Evolutionary conservation across 2,888 invertebrate species (phyloP).

Genomic region (Spisula solida): DNA sequence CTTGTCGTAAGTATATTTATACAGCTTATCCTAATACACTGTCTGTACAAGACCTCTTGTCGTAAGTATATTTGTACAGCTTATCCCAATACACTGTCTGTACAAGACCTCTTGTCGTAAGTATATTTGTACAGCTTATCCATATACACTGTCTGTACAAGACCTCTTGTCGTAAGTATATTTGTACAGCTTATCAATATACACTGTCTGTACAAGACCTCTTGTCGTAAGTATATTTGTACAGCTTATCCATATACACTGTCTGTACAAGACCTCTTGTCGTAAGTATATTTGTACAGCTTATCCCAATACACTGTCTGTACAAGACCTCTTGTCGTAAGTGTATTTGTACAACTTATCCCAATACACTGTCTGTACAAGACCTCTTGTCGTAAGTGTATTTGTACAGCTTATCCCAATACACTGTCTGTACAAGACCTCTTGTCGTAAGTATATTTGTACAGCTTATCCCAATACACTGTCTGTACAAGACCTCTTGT

Average conservation of each 20-base stretch:
- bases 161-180: constrained; percentile 83
- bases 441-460: constrained; percentile 83
- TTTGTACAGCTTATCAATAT: constrained; percentile 85
- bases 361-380: constrained; percentile 79
- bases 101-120: constrained; percentile 81
- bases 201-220: constrained; percentile 78
- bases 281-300: too few species aligned
- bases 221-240: constrained; percentile 83
- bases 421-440: constrained; percentile 78
- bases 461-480: constrained; percentile 84
- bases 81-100: constrained; percentile 82
- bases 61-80: too few species aligned
- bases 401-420: constrained; percentile 85
- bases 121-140: too few species aligned
- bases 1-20: constrained; percentile 83
- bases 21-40: constrained; percentile 84
- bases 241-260: constrained; percentile 84
- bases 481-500: constrained; percentile 78
- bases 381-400: constrained; percentile 83
- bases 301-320: constrained; percentile 82
- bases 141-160: constrained; percentile 79
- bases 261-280: constrained; percentile 78
- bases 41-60: constrained; percentile 78
- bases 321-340: constrained; percentile 81
- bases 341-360: too few species aligned